A percentile compares a stretch with the other conserved stretches of the same genome.
phyloP scores from a whole-genome alignment of 1,140 invertebrate genomes.

The Kradibia gibbosae region DNA sequence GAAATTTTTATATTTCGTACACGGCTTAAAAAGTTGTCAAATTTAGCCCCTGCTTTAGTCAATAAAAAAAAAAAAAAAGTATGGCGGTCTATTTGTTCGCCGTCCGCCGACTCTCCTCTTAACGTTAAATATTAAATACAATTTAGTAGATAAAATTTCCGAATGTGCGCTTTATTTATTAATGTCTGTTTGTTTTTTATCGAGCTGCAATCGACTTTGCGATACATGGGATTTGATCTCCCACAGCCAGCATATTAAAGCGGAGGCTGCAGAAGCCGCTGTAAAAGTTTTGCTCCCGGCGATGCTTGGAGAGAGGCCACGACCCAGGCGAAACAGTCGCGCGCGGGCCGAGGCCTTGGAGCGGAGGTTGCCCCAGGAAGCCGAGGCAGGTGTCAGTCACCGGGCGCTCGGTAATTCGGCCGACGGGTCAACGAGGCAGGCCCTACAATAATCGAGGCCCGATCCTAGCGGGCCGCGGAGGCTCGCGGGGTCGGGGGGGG shows the following conservation, averaged over 20 bases:
- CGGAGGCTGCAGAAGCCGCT: not conserved
- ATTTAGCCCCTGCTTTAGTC: not conserved
- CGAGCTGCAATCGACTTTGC: not conserved
- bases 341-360: not conserved
- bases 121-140: not conserved
- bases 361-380: too few species aligned
- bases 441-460: too few species aligned
- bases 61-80: conserved; percentile 5
- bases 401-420: too few species aligned
- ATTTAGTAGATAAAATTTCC: not conserved
- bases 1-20: too few species aligned
- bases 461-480: not conserved
- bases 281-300: not conserved
- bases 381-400: not conserved
- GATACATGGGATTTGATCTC: not conserved
- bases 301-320: not conserved
- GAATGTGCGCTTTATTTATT: not conserved
- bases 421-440: too few species aligned
- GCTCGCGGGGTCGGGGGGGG: not conserved
- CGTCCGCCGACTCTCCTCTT: not conserved
- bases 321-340: too few species aligned
- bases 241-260: not conserved
- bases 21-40: too few species aligned
- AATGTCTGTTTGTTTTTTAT: not conserved
- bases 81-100: too few species aligned